Base-by-base conservation (phyloP, 2,797 vertebrate species). In the Dipus sagitta region DNA sequence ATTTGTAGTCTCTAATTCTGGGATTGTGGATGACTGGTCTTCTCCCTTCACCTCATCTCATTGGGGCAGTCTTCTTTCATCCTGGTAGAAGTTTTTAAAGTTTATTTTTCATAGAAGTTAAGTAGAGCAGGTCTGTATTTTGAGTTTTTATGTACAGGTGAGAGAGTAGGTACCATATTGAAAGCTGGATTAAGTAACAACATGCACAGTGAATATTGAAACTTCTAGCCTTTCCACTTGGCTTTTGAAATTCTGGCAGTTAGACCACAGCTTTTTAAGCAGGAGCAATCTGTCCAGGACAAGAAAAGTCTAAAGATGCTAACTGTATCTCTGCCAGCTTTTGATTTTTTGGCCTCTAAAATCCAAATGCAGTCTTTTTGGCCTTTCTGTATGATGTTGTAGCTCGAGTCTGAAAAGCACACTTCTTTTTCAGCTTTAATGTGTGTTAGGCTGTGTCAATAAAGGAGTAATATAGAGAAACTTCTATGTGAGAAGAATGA, bases 61-160 rank as follows among this genome's bases (percentile, higher is more conserved):
- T 82, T 95, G 68, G 26, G 58, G 4, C 30, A 77, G 23, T 28
- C 15, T 82, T 95, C 21, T 93, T 47, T 92, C 65, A 34, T 77
- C 20, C 47, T 91, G 60, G 34, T 77, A 81, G 42, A 88, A 54
- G 38, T n/a, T 85, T 70, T 91, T 88, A 52, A 75, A 62, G 62
- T 85, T 85, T 88, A 24, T 91, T 91, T 65, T 47, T 52, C 60
- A 71, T 92, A 67, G 58, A 92, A 18, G 28, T 76, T 82, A 85
- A 89, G 62, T 62, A 86, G 11, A 72, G 24, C 28, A 78, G 86
- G 28, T 86, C 6, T 76, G 21, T 14, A 65, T 32, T 90, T 32
- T 42, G 77, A 86, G 20, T 82, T 71, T 81, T 62, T 52, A 77
- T 42, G 24, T 23, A 90, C 18, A 65, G 21, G 82, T 78, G 54